Base-by-base conservation (phyloP, 2,797 vertebrate genomes). In the Merluccius polli region DNA sequence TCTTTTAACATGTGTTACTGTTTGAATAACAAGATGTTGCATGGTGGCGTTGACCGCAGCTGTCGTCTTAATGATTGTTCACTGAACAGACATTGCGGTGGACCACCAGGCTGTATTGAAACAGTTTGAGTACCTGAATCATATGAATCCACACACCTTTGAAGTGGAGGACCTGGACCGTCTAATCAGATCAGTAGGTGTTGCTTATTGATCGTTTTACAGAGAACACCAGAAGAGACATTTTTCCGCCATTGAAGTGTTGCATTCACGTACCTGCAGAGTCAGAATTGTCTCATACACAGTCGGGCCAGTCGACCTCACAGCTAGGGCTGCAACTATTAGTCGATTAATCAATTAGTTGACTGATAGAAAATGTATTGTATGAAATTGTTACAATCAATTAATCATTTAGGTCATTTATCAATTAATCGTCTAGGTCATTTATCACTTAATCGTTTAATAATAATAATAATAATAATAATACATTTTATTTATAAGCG, bases 101-200 rank as follows among this genome's bases (percentile, higher is more conserved):
- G 96, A 99, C 81, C 96, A 98, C 88, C 96, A 98, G 78, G 93
- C 93, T 82, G 93, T 99, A 75, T 92, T 99, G 68, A 98, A 98
- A 88, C 97, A 99, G 90, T 99, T 99, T 87, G 96, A 98, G 82
- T 96, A 99, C 82, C 89, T 99, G 83, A 98, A 99, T 88, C 98
- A 98, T 87, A 91, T 95, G 93, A 99, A 99, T 92, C 98, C 98
- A 52, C 95, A 99, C 80, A 97, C 94, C 0, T 99, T 99, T 59
- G 98, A 99, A 89, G 95, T 97, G 79, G 96, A 95, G 77, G 98
- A 99, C 89, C 92, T 99, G 87, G 96, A 99, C 90, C 94, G 96
- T 86, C 93, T 99, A 81, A 99, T 99, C 88, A 97, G 93, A 95
- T 95, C 98, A 78, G 97, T 98, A 90, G 93, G 94, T 92, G 48